Conservation (phyloP, 2,113 vertebrate species). For the Chaenocephalus aceratus region DNA sequence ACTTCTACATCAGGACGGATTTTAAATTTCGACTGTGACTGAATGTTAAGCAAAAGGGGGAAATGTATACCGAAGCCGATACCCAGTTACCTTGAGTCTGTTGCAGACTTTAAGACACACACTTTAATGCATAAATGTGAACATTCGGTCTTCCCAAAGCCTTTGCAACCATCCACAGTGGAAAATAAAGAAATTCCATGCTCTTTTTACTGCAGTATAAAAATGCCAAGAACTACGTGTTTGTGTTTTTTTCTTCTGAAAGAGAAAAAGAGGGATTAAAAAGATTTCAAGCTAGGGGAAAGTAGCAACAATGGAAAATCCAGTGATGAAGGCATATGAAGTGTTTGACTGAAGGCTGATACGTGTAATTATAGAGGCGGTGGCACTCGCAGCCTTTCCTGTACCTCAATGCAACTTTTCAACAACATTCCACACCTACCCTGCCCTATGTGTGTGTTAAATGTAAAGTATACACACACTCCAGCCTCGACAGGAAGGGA, state of each 20-base stretch:
- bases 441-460: slow-evolving; percentile 30
- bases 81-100: slow-evolving; percentile 26
- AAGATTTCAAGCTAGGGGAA: slow-evolving; percentile 24
- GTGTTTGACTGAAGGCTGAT: slow-evolving; percentile 51
- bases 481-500: slow-evolving; percentile 65
- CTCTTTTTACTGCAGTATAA: slow-evolving; percentile 46
- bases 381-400: slow-evolving; percentile 72
- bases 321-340: slow-evolving; percentile 55
- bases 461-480: slow-evolving; percentile 35
- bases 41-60: slow-evolving; percentile 36
- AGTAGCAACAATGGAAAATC: slow-evolving; percentile 55
- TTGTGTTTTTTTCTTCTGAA: slow-evolving; percentile 19
- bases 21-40: background rate
- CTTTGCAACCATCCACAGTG: background rate
- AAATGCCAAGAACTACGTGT: slow-evolving; percentile 32
- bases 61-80: slow-evolving; percentile 12
- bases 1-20: slow-evolving; percentile 18
- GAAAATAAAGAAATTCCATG: slow-evolving; percentile 14
- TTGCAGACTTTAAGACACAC: slow-evolving; percentile 7
- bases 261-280: slow-evolving; percentile 36
- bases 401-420: slow-evolving; percentile 70
- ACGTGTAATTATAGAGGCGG: slow-evolving; percentile 76
- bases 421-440: slow-evolving; percentile 67
- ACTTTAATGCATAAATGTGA: slow-evolving; percentile 14
- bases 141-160: background rate